Conservation (phyloP, 2,113 vertebrate species). For the Piprites chloris region DNA sequence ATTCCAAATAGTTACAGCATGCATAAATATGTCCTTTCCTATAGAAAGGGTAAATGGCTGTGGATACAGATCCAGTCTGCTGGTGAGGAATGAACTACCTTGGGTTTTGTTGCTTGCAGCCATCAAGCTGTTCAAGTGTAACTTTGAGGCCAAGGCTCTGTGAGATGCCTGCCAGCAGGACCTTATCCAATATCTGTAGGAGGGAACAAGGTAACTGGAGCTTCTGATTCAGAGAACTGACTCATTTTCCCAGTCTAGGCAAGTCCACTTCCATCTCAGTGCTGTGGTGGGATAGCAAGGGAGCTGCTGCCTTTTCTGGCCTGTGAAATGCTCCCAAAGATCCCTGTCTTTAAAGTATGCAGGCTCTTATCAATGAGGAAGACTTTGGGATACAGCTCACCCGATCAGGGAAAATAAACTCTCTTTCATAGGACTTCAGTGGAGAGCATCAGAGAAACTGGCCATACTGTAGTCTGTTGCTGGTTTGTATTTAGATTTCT, state of each 20-base stretch:
- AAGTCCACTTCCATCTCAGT: neutral
- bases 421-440: neutral
- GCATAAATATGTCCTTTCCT: neutral
- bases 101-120: neutral
- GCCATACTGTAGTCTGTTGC: accelerated
- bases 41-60: neutral
- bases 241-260: neutral
- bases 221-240: neutral
- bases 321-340: neutral
- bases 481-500: neutral
- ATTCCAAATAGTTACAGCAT: neutral
- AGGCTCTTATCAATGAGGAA: neutral
- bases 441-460: neutral
- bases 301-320: neutral
- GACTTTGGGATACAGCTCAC: neutral
- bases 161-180: neutral
- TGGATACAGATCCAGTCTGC: neutral
- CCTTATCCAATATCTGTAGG: neutral
- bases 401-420: neutral
- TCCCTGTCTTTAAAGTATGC: neutral
- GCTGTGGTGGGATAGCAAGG: neutral
- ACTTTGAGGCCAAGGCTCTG: neutral
- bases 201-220: neutral
- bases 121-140: neutral
- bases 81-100: neutral